Evolutionary conservation across 2,888 invertebrate species (phyloP).

Genomic region (Ernsta delagoae): DNA sequence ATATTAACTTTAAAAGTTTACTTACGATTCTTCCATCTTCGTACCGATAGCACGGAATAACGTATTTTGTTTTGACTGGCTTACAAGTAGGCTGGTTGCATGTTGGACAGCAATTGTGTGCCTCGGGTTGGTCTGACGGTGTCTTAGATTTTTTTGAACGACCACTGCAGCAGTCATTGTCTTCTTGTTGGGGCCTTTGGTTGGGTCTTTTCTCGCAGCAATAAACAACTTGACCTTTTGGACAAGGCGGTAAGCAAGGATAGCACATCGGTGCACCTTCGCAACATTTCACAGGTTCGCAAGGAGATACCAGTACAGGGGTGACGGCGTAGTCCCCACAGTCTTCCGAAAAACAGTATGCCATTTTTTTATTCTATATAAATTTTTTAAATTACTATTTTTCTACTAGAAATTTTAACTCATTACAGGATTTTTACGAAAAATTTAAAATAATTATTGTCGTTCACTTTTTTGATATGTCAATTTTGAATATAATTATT

Average conservation of each 20-base stretch:
- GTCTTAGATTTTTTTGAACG: conserved; percentile 23
- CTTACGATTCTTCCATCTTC: conserved; percentile 81
- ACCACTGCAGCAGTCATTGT: conserved; percentile 31
- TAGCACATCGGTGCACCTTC: conserved; percentile 53
- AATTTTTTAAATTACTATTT: too few relatives aligned
- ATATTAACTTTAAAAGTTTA: conserved; percentile 38
- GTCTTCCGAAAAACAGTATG: conserved; percentile 52
- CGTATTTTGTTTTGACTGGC: conserved; percentile 59
- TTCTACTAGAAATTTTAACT: too few relatives aligned
- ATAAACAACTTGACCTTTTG: conserved; percentile 52
- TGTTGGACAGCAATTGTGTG: conserved; percentile 42
- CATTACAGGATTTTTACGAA: too few relatives aligned
- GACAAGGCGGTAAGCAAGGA: conserved; percentile 62
- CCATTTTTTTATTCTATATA: too few relatives aligned
- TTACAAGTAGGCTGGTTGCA: conserved; percentile 44
- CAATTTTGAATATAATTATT: conserved; percentile 31
- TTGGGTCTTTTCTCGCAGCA: conserved; percentile 53
- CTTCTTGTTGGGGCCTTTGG: conserved; percentile 20
- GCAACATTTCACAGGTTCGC: conserved; percentile 51
- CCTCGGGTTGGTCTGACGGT: background rate
- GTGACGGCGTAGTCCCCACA: conserved; percentile 60
- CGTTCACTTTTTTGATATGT: background rate
- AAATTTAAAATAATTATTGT: too few relatives aligned
- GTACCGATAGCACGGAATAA: conserved; percentile 77
- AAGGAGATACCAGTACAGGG: conserved; percentile 58